These are phyloP conservation scores for Passer domesticus DNA, from an alignment of 2,113 vertebrate genomes.

Conservation along the genomic window DNA sequence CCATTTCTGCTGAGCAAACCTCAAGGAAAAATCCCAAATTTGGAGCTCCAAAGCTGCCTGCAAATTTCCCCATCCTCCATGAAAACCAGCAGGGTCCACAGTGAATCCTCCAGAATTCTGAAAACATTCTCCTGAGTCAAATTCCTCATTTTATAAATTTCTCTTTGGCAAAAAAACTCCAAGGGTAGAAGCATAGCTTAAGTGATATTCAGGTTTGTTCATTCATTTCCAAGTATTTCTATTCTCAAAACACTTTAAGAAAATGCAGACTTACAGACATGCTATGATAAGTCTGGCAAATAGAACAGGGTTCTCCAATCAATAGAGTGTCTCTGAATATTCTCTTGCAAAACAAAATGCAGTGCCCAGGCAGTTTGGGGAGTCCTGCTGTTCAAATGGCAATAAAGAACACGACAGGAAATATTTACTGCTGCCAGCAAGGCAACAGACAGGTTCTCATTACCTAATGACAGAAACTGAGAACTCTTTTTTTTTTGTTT, in stretches of 20 bases:
- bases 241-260: background rate
- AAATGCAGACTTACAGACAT: background rate
- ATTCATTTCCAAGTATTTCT: background rate
- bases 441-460: background rate
- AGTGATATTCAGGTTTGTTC: background rate
- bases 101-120: background rate
- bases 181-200: rapidly evolving
- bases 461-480: background rate
- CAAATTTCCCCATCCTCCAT: background rate
- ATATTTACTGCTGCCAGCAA: slow-evolving; percentile 10
- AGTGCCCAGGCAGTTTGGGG: background rate
- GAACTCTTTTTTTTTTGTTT: background rate
- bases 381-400: background rate
- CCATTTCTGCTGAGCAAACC: background rate
- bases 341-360: background rate
- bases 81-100: background rate
- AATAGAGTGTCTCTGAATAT: background rate
- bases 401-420: background rate
- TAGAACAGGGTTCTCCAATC: background rate
- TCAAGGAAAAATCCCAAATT: background rate
- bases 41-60: background rate
- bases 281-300: background rate
- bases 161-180: background rate
- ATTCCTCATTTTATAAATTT: background rate
- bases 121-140: background rate